Evolutionary conservation across 2,113 vertebrate species (phyloP).

Genomic region (Oreochromis niloticus): DNA sequence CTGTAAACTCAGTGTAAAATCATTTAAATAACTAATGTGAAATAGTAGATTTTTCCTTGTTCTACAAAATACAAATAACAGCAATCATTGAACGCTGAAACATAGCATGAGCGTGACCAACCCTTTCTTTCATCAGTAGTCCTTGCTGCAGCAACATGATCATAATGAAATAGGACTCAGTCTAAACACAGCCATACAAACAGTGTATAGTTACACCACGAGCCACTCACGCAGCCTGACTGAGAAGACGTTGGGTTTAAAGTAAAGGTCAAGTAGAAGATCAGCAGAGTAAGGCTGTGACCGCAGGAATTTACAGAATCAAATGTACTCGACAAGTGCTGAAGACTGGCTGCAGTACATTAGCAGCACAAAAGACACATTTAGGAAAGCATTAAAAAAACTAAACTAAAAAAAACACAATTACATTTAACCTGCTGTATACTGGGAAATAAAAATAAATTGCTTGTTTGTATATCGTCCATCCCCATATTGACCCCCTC

Average conservation of each 20-base stretch:
- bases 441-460: not conserved
- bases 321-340: not conserved
- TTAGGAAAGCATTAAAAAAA: accelerated
- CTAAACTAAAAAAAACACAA: not conserved
- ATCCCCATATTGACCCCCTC: accelerated
- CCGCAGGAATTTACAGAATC: not conserved
- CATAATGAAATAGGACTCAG: not conserved
- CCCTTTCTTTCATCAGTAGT: not conserved
- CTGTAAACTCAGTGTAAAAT: not conserved
- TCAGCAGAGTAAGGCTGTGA: not conserved
- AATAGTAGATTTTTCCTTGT: not conserved
- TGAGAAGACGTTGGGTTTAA: not conserved
- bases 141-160: not conserved
- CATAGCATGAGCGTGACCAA: not conserved
- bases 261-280: not conserved
- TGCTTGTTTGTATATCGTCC: accelerated
- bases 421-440: not conserved
- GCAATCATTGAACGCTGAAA: not conserved
- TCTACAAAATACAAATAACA: not conserved
- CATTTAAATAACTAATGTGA: not conserved
- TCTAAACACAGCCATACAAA: not conserved
- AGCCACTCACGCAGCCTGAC: not conserved
- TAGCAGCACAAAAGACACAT: not conserved
- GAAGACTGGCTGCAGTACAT: not conserved
- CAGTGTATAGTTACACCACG: not conserved